Evolutionary conservation across 2,888 invertebrate genomes (phyloP).

Genomic region (Eucera pruinosa): DNA sequence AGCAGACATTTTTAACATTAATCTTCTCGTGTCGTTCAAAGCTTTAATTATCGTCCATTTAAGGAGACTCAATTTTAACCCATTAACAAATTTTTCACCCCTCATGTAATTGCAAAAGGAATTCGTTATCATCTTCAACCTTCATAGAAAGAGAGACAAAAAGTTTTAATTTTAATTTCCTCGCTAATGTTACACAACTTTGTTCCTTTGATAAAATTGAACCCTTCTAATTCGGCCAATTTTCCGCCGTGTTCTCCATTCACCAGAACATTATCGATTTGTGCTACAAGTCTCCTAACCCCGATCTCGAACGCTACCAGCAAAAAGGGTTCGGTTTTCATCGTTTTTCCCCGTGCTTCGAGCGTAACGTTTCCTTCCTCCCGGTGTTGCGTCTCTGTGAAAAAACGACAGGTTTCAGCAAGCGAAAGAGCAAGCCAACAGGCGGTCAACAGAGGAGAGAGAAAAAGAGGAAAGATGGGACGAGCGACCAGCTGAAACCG

Average conservation of each 20-base stretch:
- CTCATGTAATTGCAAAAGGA: too few species aligned
- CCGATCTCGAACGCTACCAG: conserved; percentile 13
- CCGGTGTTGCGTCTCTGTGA: conserved; percentile 34
- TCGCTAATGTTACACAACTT: too few species aligned
- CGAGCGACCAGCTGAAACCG: conserved; percentile 58
- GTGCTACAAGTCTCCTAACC: conserved; percentile 7
- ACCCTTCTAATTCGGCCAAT: not conserved
- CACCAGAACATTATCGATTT: conserved; percentile 5
- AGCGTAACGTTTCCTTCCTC: conserved; percentile 34
- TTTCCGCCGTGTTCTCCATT: not conserved
- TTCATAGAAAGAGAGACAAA: too few species aligned
- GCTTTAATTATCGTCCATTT: too few species aligned
- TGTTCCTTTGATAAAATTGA: too few species aligned
- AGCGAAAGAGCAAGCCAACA: conserved; percentile 8
- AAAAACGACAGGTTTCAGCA: conserved; percentile 25
- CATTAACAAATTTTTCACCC: too few species aligned
- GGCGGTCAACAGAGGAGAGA: conserved; percentile 3
- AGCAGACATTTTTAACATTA: too few species aligned
- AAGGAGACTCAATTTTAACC: too few species aligned
- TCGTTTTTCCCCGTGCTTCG: conserved; percentile 34
- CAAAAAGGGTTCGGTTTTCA: conserved; percentile 30
- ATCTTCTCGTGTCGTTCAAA: too few species aligned
- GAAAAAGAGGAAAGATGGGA: conserved; percentile 6
- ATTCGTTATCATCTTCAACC: too few species aligned
- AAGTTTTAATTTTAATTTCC: too few species aligned